Conservation (phyloP, 2,113 vertebrate genomes). For the Microtus oregoni region DNA sequence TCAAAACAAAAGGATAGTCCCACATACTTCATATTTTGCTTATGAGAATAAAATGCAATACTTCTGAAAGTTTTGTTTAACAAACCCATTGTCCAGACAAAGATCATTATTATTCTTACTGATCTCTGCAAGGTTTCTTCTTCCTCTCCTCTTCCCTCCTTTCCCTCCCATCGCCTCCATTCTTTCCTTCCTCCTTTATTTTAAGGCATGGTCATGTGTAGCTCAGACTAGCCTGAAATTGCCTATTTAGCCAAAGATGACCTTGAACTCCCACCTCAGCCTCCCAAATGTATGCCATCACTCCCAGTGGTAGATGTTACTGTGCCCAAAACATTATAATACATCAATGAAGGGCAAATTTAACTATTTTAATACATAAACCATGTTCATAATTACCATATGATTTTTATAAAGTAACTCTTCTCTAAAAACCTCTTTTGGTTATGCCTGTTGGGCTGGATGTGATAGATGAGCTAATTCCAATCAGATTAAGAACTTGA, state of each 20-base stretch:
- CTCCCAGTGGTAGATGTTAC: background rate
- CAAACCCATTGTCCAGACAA: background rate
- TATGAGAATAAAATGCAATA: background rate
- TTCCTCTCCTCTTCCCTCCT: no score
- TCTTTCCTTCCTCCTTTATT: background rate
- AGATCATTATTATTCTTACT: conserved; percentile 7
- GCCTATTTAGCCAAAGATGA: background rate
- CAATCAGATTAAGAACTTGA: background rate
- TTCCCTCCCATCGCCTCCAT: no score
- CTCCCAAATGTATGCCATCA: background rate
- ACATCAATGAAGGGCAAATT: conserved; percentile 12
- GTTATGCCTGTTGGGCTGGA: background rate
- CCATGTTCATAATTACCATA: background rate
- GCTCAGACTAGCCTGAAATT: background rate
- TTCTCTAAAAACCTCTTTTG: background rate
- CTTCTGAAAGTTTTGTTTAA: conserved; percentile 43
- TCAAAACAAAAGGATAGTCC: background rate
- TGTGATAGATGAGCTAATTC: background rate
- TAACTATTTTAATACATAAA: background rate
- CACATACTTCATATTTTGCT: conserved; percentile 43
- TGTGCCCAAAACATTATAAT: conserved; percentile 31
- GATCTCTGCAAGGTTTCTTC: background rate
- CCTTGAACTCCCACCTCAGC: background rate
- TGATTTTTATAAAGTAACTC: background rate
- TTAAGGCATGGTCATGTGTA: background rate